A percentile compares a stretch with the other conserved stretches of the same genome.
Conservation (phyloP, 2,888 invertebrate species). For the Lasioglossum lativentre region DNA sequence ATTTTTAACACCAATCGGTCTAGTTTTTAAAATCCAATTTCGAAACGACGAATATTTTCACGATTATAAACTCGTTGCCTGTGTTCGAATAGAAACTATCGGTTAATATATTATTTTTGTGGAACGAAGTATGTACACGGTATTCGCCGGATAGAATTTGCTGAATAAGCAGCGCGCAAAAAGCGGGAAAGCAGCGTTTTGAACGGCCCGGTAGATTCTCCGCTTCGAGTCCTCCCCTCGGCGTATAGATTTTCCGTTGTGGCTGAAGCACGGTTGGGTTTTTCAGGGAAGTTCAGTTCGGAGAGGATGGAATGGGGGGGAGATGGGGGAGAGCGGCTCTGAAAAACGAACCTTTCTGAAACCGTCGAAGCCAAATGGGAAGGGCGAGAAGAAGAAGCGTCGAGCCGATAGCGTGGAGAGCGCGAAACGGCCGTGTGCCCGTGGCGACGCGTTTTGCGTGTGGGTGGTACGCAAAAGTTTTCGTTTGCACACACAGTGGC, state of each 20-base stretch:
- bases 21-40: background rate
- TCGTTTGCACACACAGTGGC: constrained; percentile 42
- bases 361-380: constrained; percentile 50
- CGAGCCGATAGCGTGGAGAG: constrained; percentile 27
- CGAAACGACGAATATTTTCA: background rate
- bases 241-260: constrained; percentile 79
- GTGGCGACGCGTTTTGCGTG: constrained; percentile 53
- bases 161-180: background rate
- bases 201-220: constrained; percentile 70
- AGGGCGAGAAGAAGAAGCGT: constrained; percentile 55
- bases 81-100: background rate
- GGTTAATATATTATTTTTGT: background rate
- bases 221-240: constrained; percentile 61
- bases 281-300: constrained; percentile 68
- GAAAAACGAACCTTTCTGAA: constrained; percentile 66
- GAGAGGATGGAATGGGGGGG: constrained; percentile 10
- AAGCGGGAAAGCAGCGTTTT: constrained; percentile 52
- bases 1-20: background rate
- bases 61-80: background rate
- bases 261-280: constrained; percentile 71
- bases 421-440: constrained; percentile 18
- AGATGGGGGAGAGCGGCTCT: constrained; percentile 35
- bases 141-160: background rate
- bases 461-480: constrained; percentile 68
- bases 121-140: background rate